phyloP scores from a whole-genome alignment of 2,113 vertebrate species.

The Muntiacus reevesi region DNA sequence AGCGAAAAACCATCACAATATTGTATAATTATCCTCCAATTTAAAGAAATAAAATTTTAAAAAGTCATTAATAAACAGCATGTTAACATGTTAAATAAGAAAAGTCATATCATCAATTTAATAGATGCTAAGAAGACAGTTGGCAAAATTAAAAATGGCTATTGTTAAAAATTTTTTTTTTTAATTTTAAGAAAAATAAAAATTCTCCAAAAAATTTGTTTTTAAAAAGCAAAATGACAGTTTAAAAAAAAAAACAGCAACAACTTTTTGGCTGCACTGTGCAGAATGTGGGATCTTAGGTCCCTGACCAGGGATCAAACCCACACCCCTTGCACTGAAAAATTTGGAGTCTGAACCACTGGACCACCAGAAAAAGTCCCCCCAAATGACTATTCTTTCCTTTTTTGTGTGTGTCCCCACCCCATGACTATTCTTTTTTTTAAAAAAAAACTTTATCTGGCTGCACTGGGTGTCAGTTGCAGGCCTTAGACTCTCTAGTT shows the following conservation, averaged over 20 bases:
- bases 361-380: not conserved
- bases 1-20: not conserved
- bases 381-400: not conserved
- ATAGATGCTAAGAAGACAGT: not conserved
- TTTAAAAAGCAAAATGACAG: not conserved
- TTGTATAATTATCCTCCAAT: not conserved
- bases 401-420: not conserved
- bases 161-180: not conserved
- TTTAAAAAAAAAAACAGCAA: not conserved
- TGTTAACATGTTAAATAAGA: not conserved
- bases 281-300: not conserved
- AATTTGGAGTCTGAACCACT: not conserved
- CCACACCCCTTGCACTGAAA: not conserved
- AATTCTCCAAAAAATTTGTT: not conserved
- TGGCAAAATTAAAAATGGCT: not conserved
- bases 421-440: not conserved
- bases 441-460: not conserved
- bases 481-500: not conserved
- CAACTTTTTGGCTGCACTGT: not conserved
- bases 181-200: not conserved
- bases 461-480: not conserved
- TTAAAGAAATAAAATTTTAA: not conserved
- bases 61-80: not conserved
- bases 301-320: not conserved
- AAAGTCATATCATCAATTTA: not conserved